phyloP scores from a whole-genome alignment of 2,113 vertebrate species.

The Gracilinanus agilis region DNA sequence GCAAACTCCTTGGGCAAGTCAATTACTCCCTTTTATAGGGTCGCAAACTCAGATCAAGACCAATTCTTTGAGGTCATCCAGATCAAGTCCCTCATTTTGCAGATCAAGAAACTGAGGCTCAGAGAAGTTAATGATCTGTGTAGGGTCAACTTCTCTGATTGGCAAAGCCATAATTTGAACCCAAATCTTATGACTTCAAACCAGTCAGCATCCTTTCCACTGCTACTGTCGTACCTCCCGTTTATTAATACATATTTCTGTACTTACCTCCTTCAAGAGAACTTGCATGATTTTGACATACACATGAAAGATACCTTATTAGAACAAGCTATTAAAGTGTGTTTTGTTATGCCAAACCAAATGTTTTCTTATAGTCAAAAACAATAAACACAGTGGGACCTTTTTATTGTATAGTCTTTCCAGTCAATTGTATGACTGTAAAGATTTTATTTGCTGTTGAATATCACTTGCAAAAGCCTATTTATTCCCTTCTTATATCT shows the following conservation, averaged over 20 bases:
- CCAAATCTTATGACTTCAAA: background rate
- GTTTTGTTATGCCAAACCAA: background rate
- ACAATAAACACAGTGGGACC: background rate
- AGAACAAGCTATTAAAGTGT: background rate
- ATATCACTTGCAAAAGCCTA: background rate
- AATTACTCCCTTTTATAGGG: too few species aligned
- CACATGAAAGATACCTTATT: background rate
- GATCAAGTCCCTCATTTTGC: background rate
- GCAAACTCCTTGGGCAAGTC: too few species aligned
- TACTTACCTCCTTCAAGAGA: background rate
- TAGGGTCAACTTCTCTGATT: background rate
- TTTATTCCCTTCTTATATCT: background rate
- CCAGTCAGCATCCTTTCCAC: background rate
- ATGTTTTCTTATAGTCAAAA: background rate
- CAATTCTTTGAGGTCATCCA: background rate
- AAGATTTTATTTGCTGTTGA: background rate
- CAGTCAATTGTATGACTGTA: background rate
- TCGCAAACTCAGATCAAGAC: background rate
- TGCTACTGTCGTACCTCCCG: background rate
- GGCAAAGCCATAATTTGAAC: background rate
- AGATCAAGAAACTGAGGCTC: background rate
- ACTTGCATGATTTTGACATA: background rate
- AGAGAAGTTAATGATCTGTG: background rate
- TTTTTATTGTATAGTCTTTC: background rate
- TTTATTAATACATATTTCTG: background rate